These are phyloP conservation scores for Pampus argenteus DNA, from an alignment of 2,797 vertebrate genomes.

Conservation along the genomic window DNA sequence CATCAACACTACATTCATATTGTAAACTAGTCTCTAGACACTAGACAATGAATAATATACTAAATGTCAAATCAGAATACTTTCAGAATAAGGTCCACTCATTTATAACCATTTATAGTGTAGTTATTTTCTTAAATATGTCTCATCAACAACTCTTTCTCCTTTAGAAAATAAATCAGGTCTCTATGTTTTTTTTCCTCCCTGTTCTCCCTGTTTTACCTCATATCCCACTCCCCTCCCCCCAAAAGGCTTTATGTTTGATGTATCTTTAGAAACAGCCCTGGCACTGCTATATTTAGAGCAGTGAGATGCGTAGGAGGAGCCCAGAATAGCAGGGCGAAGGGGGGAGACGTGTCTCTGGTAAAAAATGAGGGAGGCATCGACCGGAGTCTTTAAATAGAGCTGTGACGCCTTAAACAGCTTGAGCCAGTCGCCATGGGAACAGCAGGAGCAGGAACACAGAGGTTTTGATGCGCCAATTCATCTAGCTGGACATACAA, in stretches of 20 bases:
- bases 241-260: conserved; percentile 51
- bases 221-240: neutral
- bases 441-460: conserved; percentile 69
- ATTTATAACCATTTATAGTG: neutral
- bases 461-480: conserved; percentile 62
- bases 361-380: conserved; percentile 79
- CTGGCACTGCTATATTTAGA: conserved; percentile 78
- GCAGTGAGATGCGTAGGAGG: conserved; percentile 61
- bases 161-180: conserved; percentile 54
- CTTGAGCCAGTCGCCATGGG: conserved; percentile 82
- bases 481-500: conserved; percentile 61
- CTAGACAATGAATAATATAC: neutral
- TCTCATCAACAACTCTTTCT: conserved; percentile 4
- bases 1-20: neutral
- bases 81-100: neutral
- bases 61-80: neutral
- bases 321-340: conserved; percentile 77
- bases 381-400: conserved; percentile 82
- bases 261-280: conserved; percentile 78
- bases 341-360: conserved; percentile 70
- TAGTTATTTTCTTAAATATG: neutral
- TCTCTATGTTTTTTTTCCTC: conserved; percentile 37
- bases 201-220: neutral
- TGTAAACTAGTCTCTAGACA: neutral
- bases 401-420: conserved; percentile 77